Evolutionary conservation across 2,113 vertebrate genomes (phyloP), one percentile per base, ranked within the genome.

Genomic region (Phyllopteryx taeniolatus): DNA sequence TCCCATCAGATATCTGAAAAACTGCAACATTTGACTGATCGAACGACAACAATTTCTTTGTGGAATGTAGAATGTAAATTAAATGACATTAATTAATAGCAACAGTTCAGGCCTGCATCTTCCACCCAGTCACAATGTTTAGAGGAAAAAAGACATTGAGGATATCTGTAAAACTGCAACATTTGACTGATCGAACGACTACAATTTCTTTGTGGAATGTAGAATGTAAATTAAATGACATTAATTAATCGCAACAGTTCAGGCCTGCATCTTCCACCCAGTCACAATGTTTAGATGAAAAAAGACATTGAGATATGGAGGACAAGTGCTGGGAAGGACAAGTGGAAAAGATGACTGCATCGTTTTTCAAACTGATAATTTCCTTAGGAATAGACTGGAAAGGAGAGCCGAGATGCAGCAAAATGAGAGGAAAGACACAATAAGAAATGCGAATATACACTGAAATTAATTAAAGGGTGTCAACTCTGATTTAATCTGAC

Each of bases 401-500:
- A 71, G 74, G 68, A 64, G 64, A 74, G 39, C 17, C 0, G 39
- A 69, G 60, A 82, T 49, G 57, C 44, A 46, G 71, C 42, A 79
- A 77, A 81, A 76, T 77, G 76, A 79, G 33, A 8, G 75, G 72
- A 80, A 72, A 74, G 74, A 67, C 72, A 84, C 71, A 87, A 87
- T 88, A 88, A 85, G 74, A 91, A 89, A 89, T 89, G 82, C 86
- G 88, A 89, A 89, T 89, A 84, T 73, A 77, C 72, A 76, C 71
- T 81, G 85, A 93, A 94, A 95, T 95, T 94, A 91, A 96, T 96
- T 94, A 94, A 94, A 94, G 92, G 87, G 94, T 95, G 91, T 91
- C 90, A 93, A 72, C 84, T 90, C 90, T 93, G 94, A 94, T 96
- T 96, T 95, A 93, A 94, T 94, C 93, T 94, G 92, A 94, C 94